A percentile compares a stretch with the other conserved stretches of the same genome.
phyloP scores from a whole-genome alignment of 2,888 invertebrate genomes.

The Lycophotia porphyrea region DNA sequence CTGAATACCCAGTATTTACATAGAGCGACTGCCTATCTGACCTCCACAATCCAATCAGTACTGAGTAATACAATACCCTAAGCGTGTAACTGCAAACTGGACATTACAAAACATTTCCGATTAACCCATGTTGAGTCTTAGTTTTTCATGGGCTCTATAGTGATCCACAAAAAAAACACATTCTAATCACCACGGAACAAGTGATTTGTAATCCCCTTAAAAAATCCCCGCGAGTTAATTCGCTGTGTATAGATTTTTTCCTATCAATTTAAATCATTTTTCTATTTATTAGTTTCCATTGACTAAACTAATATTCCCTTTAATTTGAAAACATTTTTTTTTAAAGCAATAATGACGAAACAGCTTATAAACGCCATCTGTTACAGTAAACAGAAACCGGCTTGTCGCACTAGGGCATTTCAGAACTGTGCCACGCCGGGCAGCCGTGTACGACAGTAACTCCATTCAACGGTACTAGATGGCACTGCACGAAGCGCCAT shows the following conservation, averaged over 20 bases:
- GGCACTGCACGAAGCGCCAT: constrained; percentile 36
- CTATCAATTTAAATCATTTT: background rate
- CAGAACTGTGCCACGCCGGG: background rate
- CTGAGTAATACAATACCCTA: no score
- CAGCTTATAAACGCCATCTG: constrained; percentile 25
- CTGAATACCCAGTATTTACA: no score
- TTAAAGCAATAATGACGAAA: background rate
- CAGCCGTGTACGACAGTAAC: background rate
- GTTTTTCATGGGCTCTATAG: background rate
- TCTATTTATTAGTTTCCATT: background rate
- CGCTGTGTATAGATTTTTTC: no score
- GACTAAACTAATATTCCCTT: background rate
- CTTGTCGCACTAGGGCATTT: background rate
- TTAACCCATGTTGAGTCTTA: background rate
- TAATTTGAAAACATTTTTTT: no score
- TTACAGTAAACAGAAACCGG: background rate
- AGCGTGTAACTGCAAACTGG: no score
- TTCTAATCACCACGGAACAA: background rate
- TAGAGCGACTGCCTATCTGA: no score
- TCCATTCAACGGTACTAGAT: constrained; percentile 15
- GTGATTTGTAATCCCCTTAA: background rate
- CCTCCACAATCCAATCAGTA: no score
- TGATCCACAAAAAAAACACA: background rate
- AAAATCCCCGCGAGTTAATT: no score
- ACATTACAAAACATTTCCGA: background rate